phyloP scores from a whole-genome alignment of 2,113 vertebrate species.

The Rhinopomastus cyanomelas region DNA sequence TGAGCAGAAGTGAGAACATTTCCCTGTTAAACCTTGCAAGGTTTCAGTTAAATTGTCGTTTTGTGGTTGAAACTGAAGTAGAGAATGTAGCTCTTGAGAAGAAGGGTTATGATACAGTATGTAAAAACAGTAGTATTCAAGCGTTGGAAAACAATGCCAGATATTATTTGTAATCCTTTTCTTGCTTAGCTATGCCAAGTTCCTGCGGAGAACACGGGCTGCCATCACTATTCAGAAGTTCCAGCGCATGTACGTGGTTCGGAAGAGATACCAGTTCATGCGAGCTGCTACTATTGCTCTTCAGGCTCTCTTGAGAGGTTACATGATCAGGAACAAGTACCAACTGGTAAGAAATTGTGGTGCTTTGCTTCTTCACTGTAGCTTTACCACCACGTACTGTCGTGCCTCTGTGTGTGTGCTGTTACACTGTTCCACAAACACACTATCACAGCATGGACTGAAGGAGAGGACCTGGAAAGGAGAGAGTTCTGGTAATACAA shows the following conservation, averaged over 20 bases:
- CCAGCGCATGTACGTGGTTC: constrained; percentile 88
- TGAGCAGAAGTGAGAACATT: background rate
- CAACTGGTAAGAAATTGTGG: constrained; percentile 76
- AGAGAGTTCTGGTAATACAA: background rate
- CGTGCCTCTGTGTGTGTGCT: background rate
- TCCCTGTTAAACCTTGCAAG: background rate
- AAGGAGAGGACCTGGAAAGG: background rate
- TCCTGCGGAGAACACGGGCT: constrained; percentile 88
- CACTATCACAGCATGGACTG: background rate
- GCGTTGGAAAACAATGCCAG: background rate
- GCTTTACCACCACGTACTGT: background rate
- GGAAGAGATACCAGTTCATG: constrained; percentile 79
- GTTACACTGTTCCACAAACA: background rate
- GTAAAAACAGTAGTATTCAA: background rate
- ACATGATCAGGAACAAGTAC: constrained; percentile 88
- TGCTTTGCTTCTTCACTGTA: background rate
- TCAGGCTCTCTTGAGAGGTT: constrained; percentile 90
- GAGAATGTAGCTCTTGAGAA: background rate
- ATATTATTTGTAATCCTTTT: background rate
- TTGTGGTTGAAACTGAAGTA: background rate
- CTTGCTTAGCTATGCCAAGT: constrained; percentile 83
- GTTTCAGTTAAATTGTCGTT: background rate
- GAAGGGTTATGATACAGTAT: background rate
- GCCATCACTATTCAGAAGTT: constrained; percentile 91
- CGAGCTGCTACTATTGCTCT: constrained; percentile 83